phyloP scores from a whole-genome alignment of 1,140 invertebrate species.

The Drosophila obscura region DNA sequence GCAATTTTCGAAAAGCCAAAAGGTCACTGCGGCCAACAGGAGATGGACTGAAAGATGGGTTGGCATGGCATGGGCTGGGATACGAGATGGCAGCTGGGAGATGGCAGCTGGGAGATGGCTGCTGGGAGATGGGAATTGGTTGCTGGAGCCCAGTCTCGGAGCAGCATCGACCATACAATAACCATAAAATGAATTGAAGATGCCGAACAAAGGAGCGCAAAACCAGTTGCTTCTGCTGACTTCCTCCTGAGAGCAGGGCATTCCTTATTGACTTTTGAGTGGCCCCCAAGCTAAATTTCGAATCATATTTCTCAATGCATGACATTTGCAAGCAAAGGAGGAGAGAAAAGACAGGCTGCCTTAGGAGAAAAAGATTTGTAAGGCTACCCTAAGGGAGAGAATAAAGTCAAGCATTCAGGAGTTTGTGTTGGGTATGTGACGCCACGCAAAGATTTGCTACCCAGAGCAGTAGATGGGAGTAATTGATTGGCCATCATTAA shows the following conservation, averaged over 20 bases:
- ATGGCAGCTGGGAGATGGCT: constrained; percentile 11
- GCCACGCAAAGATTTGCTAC: too few relatives aligned
- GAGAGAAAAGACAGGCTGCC: constrained; percentile 13
- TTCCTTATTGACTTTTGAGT: constrained; percentile 67
- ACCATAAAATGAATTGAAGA: constrained; percentile 56
- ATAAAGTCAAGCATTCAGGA: background rate
- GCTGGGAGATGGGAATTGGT: constrained; percentile 8
- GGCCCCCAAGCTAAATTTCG: constrained; percentile 34
- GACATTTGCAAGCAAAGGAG: constrained; percentile 46
- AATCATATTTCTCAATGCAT: constrained; percentile 60
- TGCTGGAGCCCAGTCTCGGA: constrained; percentile 22
- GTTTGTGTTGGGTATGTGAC: background rate
- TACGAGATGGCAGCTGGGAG: constrained; percentile 21
- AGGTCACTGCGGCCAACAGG: constrained; percentile 51
- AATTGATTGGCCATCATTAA: too few relatives aligned
- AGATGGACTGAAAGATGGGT: constrained; percentile 37
- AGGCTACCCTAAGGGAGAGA: background rate
- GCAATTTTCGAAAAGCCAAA: constrained; percentile 66
- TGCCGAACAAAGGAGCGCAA: constrained; percentile 29
- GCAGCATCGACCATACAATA: constrained; percentile 52
- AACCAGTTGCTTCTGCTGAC: constrained; percentile 61
- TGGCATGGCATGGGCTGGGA: constrained; percentile 3
- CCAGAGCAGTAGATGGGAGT: too few relatives aligned
- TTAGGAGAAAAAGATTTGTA: background rate
- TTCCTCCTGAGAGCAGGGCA: constrained; percentile 52